Evolutionary conservation across 2,797 vertebrate species (phyloP).

Genomic region (Sebastes vulpes): DNA sequence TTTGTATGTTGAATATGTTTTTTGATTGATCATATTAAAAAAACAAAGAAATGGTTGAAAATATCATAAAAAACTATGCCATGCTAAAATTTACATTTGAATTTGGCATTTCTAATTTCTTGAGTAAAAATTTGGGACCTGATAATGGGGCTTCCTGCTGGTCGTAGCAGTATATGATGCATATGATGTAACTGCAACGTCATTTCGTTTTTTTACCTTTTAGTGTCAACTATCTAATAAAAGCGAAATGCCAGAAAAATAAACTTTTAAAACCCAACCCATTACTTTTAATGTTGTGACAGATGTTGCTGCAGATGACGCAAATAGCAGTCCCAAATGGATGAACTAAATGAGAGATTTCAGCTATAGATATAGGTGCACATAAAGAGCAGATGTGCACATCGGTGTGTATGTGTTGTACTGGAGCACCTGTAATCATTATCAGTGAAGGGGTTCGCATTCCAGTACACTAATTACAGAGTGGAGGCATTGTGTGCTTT

Average conservation of each 20-base stretch:
- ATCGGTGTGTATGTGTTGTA: constrained; percentile 16
- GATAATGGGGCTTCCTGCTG: background rate
- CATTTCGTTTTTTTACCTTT: constrained; percentile 23
- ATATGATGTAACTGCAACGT: constrained; percentile 7
- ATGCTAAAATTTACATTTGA: background rate
- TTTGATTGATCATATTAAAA: no score
- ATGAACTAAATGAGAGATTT: constrained; percentile 24
- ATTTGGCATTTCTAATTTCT: background rate
- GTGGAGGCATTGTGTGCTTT: constrained; percentile 60
- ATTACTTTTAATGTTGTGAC: constrained; percentile 60
- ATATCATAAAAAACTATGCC: background rate
- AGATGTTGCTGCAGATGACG: constrained; percentile 53
- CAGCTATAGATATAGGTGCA: constrained; percentile 25
- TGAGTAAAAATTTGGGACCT: background rate
- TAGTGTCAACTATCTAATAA: constrained; percentile 44
- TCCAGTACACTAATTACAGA: constrained; percentile 76
- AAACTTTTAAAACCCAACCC: constrained; percentile 33
- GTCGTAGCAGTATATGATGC: background rate
- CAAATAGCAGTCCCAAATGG: constrained; percentile 28
- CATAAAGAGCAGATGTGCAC: constrained; percentile 61
- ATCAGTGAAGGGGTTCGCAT: constrained; percentile 73
- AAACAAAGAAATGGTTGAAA: background rate
- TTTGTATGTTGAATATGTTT: background rate
- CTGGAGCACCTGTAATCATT: constrained; percentile 71
- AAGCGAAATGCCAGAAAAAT: constrained; percentile 40